Conservation (phyloP, 2,113 vertebrate genomes). For the Phrynosoma platyrhinos region DNA sequence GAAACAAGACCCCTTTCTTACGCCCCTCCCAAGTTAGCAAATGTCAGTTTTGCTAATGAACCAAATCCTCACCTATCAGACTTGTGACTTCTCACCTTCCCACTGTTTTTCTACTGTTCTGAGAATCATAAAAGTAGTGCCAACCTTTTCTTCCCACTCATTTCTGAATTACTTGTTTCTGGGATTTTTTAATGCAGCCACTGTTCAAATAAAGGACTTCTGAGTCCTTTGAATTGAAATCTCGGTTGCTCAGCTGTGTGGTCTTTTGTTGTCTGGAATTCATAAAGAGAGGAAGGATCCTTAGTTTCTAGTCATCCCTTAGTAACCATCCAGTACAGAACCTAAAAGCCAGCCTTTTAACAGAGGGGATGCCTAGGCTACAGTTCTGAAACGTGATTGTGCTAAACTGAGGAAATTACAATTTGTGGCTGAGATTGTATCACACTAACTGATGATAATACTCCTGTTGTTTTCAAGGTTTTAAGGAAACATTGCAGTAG, state of each 20-base stretch:
- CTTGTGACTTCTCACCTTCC: not conserved
- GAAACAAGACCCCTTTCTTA: not conserved
- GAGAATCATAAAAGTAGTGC: not conserved
- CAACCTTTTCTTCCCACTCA: not conserved
- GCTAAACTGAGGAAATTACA: slow-evolving; percentile 48
- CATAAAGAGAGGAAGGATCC: not conserved
- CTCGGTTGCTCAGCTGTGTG: not conserved
- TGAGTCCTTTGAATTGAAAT: slow-evolving; percentile 12
- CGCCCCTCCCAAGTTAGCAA: not conserved
- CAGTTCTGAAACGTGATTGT: slow-evolving; percentile 63
- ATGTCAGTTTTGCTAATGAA: not conserved
- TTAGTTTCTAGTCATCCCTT: not conserved
- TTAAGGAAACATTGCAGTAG: not conserved
- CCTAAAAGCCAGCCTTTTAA: slow-evolving; percentile 41
- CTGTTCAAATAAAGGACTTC: not conserved
- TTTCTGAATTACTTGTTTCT: not conserved
- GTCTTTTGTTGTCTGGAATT: slow-evolving; percentile 38
- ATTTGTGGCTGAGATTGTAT: slow-evolving; percentile 66
- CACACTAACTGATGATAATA: slow-evolving; percentile 65
- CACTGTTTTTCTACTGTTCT: not conserved
- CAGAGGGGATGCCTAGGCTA: slow-evolving; percentile 43
- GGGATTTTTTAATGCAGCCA: not conserved
- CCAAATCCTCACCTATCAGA: not conserved
- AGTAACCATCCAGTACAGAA: slow-evolving; percentile 13
- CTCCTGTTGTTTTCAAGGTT: slow-evolving; percentile 66